Percentiles rank a stretch among this genome's conserved stretches.
phyloP scores from a whole-genome alignment of 2,888 invertebrate species.

The Spicauda simplicius region DNA sequence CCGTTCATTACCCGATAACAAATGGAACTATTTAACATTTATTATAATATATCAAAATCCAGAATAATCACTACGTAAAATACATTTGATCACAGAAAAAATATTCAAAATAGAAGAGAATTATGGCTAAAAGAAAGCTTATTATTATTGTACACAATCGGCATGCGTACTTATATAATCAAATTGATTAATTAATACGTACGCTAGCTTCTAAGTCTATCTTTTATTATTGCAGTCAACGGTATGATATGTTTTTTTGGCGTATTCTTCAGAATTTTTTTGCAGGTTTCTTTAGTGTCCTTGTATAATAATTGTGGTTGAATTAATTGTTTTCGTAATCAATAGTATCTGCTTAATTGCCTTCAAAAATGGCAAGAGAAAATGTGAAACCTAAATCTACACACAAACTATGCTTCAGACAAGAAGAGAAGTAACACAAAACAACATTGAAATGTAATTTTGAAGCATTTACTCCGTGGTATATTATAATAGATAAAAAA shows the following conservation, averaged over 20 bases:
- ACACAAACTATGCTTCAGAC: not conserved
- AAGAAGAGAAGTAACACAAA: not conserved
- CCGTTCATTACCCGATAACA: conserved; percentile 17
- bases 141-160: conserved; percentile 24
- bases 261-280: no score
- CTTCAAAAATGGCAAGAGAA: not conserved
- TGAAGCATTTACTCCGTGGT: no score
- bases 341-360: not conserved
- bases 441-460: not conserved
- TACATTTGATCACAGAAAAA: conserved; percentile 33
- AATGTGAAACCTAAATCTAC: not conserved
- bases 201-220: conserved; percentile 16
- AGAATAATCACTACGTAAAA: conserved; percentile 36
- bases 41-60: conserved; percentile 37
- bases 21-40: conserved; percentile 35
- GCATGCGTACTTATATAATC: conserved; percentile 4
- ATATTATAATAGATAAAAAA: no score
- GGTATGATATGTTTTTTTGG: conserved; percentile 28
- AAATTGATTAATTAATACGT: not conserved
- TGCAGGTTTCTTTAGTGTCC: not conserved
- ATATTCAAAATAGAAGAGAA: conserved; percentile 27
- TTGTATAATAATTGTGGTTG: no score
- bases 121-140: conserved; percentile 21
- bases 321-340: not conserved
- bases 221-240: conserved; percentile 28